Percentiles rank a stretch among this genome's conserved stretches.
Evolutionary conservation across 2,888 invertebrate species (phyloP).

Genomic region (Patella depressa): DNA sequence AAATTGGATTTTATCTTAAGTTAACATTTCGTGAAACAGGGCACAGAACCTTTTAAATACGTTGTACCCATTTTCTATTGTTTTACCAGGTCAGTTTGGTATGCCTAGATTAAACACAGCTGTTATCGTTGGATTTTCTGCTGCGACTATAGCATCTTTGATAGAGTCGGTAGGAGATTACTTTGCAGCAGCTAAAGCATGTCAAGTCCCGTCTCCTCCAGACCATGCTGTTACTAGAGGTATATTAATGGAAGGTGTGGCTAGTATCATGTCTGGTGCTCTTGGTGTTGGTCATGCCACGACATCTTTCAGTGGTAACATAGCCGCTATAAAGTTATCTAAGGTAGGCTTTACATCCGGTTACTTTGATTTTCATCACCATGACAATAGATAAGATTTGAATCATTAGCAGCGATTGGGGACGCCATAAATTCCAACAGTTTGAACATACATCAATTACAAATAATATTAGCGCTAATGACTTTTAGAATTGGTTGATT

Average conservation of each 20-base stretch:
- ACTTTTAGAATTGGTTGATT: too few species aligned
- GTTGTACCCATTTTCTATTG: neutral
- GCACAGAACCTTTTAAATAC: too few species aligned
- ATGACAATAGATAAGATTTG: too few species aligned
- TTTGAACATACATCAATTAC: too few species aligned
- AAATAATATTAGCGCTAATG: too few species aligned
- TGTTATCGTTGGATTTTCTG: slow-evolving; percentile 50
- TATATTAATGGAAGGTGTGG: slow-evolving; percentile 54
- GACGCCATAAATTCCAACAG: too few species aligned
- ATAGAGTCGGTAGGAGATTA: slow-evolving; percentile 60
- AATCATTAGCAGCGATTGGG: too few species aligned
- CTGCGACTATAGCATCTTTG: slow-evolving; percentile 49
- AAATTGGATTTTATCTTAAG: too few species aligned
- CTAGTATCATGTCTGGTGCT: slow-evolving; percentile 52
- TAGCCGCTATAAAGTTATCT: slow-evolving; percentile 42
- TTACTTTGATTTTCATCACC: too few species aligned
- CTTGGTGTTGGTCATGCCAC: slow-evolving; percentile 58
- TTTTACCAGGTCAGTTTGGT: slow-evolving; percentile 57
- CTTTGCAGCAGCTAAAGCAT: slow-evolving; percentile 46
- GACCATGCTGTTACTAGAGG: slow-evolving; percentile 57
- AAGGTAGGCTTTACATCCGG: slow-evolving; percentile 25
- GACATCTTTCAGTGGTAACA: slow-evolving; percentile 53
- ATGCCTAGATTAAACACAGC: slow-evolving; percentile 47
- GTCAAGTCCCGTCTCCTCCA: slow-evolving; percentile 46
- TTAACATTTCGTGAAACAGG: too few species aligned